Percentiles rank a stretch among this genome's conserved stretches.
Conservation (phyloP, 1,140 invertebrate species). For the Caenorhabditis remanei region DNA sequence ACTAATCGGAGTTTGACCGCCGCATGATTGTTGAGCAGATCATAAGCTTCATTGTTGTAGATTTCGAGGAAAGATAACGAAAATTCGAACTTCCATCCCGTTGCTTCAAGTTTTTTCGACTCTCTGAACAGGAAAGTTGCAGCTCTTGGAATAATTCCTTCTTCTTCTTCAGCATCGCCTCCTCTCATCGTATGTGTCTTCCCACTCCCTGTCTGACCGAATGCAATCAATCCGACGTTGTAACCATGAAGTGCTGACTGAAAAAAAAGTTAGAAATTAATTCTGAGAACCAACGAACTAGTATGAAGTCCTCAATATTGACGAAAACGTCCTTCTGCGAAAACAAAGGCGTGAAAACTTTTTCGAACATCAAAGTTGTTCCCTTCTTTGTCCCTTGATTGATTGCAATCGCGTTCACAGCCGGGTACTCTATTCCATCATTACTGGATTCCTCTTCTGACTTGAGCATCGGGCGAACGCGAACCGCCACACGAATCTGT, state of each 20-base stretch:
- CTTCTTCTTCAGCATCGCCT: conserved; percentile 78
- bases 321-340: conserved; percentile 58
- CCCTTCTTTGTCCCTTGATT: conserved; percentile 12
- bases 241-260: conserved; percentile 85
- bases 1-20: conserved; percentile 50
- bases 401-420: conserved; percentile 27
- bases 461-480: conserved; percentile 61
- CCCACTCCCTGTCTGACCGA: conserved; percentile 93
- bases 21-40: conserved; percentile 56
- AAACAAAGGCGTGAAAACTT: conserved; percentile 60
- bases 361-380: conserved; percentile 53
- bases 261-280: conserved; percentile 22
- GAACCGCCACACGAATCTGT: conserved; percentile 61
- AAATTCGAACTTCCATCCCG: conserved; percentile 79
- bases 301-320: conserved; percentile 64
- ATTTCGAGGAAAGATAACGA: conserved; percentile 67
- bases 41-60: conserved; percentile 67
- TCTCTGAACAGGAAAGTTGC: conserved; percentile 84
- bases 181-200: conserved; percentile 95
- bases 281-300: conserved; percentile 21
- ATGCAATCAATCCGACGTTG: conserved; percentile 93
- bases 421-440: conserved; percentile 51
- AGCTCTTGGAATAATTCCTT: conserved; percentile 86
- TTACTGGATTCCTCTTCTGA: conserved; percentile 26
- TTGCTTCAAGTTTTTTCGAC: conserved; percentile 82